Evolutionary conservation across 2,113 vertebrate species (phyloP), one percentile per base, ranked within the genome.

Genomic region (Tyrannus savana): DNA sequence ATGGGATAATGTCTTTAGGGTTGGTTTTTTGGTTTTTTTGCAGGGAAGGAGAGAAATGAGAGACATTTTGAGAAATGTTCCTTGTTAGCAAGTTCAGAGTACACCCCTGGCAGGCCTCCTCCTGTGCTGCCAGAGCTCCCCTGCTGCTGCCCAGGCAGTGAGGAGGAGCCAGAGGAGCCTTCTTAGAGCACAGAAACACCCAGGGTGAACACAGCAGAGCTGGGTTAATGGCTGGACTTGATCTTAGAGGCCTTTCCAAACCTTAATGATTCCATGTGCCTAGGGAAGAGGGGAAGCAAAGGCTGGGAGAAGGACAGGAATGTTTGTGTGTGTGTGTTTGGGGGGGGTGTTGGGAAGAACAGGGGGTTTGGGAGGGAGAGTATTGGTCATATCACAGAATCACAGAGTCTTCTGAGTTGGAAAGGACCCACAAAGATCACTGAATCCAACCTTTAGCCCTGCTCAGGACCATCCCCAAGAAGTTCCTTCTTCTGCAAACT

Each of bases 11-110:
- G 44, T 21, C 24, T 12, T 35, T 76, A 47, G 52, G 47, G 2
- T 6, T 42, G 53, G 39, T 18, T 0, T 1, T 0, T 0, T 14
- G n/a, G n/a, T n/a, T 56, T 67, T 60, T 67, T 14, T 68, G 1
- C 35, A 33, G 37, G 37, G 28, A n/a, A 21, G 71, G 30, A 44
- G 42, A 44, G 42, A 44, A 44, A 17, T 17, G 42, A 44, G 42
- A 44, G 7, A 44, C 30, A n/a, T 85, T 69, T 60, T 19, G 17
- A 60, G 41, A 41, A 58, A 30, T 33, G 49, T 19, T 64, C 10
- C 31, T 53, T 27, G 15, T 35, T 33, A 18, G 58, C 41, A 44
- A 19, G 56, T 27, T 93, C n/a, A 47, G 50, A 75, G 66, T 33
- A 77, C 30, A 49, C 21, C 49, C 53, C 30, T 12, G 3, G 69